Conservation (phyloP, 2,797 vertebrate genomes). For the Bovichtus diacanthus region DNA sequence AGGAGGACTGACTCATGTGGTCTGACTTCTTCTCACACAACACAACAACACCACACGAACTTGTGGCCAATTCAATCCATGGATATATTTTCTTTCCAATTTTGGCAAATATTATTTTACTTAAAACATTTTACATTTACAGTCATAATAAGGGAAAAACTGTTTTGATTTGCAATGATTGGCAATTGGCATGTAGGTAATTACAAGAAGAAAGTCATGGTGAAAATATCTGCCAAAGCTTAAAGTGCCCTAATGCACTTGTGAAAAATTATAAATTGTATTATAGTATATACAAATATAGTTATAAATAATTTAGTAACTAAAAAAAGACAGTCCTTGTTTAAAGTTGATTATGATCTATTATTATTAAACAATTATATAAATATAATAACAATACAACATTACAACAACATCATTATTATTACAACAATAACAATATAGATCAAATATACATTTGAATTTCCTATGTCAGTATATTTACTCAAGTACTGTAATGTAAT, state of each 20-base stretch:
- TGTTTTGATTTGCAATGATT: neutral
- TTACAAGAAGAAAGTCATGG: too few species aligned
- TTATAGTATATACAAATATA: neutral
- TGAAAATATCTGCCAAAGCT: neutral
- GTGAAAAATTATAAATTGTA: neutral
- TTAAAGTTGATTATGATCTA: neutral
- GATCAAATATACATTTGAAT: neutral
- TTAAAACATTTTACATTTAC: neutral
- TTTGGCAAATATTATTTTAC: too few species aligned
- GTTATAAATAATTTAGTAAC: too few species aligned
- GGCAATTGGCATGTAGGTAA: neutral
- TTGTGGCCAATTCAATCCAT: neutral
- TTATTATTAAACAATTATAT: too few species aligned
- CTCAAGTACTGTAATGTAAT: neutral
- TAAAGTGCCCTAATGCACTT: neutral
- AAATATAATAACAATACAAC: too few species aligned
- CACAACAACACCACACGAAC: neutral
- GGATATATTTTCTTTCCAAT: too few species aligned
- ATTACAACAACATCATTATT: too few species aligned
- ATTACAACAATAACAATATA: too few species aligned
- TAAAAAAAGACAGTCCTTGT: neutral
- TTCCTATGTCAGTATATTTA: neutral
- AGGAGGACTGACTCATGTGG: conserved; percentile 8
- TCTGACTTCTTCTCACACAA: conserved; percentile 11
- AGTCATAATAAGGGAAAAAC: neutral